These are phyloP conservation scores for Brienomyrus brachyistius DNA, from an alignment of 2,113 vertebrate species.

Conservation along the genomic window DNA sequence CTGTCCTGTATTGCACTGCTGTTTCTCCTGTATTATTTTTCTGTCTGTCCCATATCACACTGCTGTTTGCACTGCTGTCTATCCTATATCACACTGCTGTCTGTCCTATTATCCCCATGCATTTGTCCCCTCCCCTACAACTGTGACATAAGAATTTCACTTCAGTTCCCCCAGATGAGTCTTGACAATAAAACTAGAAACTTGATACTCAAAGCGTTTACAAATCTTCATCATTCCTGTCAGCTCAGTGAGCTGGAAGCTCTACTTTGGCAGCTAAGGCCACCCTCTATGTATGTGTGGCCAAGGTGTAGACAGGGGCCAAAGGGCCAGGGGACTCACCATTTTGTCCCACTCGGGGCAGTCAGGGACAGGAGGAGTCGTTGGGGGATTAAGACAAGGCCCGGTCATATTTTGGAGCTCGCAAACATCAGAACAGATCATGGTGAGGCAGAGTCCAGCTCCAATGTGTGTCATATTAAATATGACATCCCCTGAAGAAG, in stretches of 20 bases:
- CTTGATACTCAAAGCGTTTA: neutral
- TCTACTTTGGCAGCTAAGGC: neutral
- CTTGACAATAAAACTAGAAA: neutral
- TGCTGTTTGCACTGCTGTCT: too few species aligned
- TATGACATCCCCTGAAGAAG: constrained; percentile 38
- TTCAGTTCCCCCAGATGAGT: neutral
- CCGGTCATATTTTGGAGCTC: constrained; percentile 42
- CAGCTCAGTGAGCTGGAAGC: neutral
- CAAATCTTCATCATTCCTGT: neutral
- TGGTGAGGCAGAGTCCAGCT: constrained; percentile 49
- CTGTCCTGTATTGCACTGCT: neutral
- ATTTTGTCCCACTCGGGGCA: constrained; percentile 47
- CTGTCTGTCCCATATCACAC: neutral
- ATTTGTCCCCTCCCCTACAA: neutral
- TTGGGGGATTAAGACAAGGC: neutral
- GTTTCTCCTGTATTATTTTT: neutral
- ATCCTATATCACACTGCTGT: neutral
- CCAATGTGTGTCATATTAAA: constrained; percentile 39
- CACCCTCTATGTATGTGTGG: too few species aligned
- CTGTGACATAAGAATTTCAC: neutral
- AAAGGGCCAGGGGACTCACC: constrained; percentile 35
- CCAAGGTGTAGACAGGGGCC: neutral
- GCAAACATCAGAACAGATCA: constrained; percentile 48
- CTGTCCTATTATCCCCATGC: neutral
- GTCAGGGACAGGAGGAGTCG: neutral